These are phyloP conservation scores for Epicampocera succincta DNA, from an alignment of 2,888 invertebrate genomes.

Conservation along the genomic window DNA sequence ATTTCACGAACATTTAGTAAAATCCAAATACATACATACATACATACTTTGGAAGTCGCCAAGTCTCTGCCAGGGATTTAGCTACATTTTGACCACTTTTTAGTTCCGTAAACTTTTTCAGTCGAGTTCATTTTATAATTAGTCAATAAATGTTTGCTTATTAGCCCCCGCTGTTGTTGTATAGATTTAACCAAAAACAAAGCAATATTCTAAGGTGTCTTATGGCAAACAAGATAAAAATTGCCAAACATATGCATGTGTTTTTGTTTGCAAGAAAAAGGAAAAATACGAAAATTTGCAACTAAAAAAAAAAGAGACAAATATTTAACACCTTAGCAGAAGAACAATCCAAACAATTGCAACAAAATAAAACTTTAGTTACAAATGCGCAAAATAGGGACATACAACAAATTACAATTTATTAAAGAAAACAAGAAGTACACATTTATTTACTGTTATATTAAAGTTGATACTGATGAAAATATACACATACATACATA, in stretches of 20 bases:
- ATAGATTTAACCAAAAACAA: slow-evolving; percentile 7
- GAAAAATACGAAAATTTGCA: slow-evolving; percentile 22
- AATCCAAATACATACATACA: too few species aligned
- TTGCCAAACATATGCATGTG: slow-evolving; percentile 39
- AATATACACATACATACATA: too few species aligned
- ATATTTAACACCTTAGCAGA: slow-evolving; percentile 11
- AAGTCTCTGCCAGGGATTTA: too few species aligned
- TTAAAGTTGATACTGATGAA: slow-evolving; percentile 51
- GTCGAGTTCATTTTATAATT: background rate
- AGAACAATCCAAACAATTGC: background rate
- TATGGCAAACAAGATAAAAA: slow-evolving; percentile 19
- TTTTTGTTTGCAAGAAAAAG: slow-evolving; percentile 31
- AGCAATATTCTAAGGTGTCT: slow-evolving; percentile 65
- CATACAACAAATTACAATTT: slow-evolving; percentile 17
- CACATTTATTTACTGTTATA: slow-evolving; percentile 41
- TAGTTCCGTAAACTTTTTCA: background rate
- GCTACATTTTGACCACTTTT: too few species aligned
- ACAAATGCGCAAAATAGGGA: slow-evolving; percentile 21
- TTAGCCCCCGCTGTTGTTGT: background rate
- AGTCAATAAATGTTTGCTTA: background rate
- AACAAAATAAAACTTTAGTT: slow-evolving; percentile 16
- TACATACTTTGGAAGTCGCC: too few species aligned
- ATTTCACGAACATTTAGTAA: too few species aligned
- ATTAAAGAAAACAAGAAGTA: slow-evolving; percentile 13
- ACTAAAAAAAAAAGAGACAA: slow-evolving; percentile 11